Percentiles rank a stretch among this genome's conserved stretches.
phyloP scores from a whole-genome alignment of 2,797 vertebrate genomes.

The Allobates femoralis region DNA sequence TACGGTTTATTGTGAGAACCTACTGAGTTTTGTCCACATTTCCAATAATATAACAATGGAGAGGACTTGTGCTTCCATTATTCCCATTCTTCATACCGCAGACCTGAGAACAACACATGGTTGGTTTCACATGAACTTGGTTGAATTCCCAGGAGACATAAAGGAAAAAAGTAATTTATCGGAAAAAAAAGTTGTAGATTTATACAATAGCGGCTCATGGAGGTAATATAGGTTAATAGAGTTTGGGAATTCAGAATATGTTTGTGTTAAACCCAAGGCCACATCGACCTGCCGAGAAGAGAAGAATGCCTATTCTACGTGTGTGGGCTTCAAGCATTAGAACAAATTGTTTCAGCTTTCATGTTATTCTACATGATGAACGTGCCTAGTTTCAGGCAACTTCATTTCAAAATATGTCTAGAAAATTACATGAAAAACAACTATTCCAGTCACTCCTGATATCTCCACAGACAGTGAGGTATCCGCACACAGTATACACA shows the following conservation, averaged over 20 bases:
- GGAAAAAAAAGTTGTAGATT: conserved; percentile 16
- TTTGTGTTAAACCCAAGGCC: neutral
- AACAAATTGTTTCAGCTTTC: neutral
- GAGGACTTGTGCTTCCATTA: no score
- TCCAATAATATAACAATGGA: no score
- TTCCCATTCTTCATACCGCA: no score
- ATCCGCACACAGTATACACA: no score
- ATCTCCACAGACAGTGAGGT: neutral
- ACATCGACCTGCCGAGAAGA: neutral
- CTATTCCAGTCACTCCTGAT: neutral
- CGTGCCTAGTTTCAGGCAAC: neutral
- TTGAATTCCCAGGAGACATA: conserved; percentile 3
- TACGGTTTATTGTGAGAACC: no score
- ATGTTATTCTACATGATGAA: neutral
- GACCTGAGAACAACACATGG: neutral
- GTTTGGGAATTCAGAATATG: conserved; percentile 19
- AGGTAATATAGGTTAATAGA: conserved; percentile 29
- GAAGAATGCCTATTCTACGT: neutral
- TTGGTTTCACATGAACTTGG: neutral
- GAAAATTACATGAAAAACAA: neutral
- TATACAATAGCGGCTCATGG: neutral
- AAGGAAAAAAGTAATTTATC: conserved; percentile 17
- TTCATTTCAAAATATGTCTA: neutral
- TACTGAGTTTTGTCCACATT: no score
- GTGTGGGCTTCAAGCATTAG: neutral